A percentile compares a stretch with the other conserved stretches of the same genome.
phyloP scores from a whole-genome alignment of 92 coral and sea anemone species.

The Parazoanthus darwini region DNA sequence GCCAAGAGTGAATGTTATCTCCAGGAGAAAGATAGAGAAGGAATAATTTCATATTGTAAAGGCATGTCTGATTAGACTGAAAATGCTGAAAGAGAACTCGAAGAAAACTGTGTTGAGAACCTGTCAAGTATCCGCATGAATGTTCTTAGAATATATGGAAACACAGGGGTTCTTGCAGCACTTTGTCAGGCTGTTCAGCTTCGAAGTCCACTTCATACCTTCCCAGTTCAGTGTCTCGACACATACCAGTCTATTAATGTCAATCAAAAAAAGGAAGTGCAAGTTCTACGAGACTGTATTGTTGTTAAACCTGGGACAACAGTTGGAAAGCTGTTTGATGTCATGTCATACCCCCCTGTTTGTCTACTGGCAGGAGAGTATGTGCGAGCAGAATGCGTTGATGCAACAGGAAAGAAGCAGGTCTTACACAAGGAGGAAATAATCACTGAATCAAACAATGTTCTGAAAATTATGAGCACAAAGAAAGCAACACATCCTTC shows the following conservation, averaged over 20 bases:
- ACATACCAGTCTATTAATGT: constrained; percentile 64
- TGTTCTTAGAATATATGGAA: constrained; percentile 55
- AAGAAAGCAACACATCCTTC: constrained; percentile 57
- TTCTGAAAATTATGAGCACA: constrained; percentile 82
- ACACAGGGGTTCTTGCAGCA: constrained; percentile 75
- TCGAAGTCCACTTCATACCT: constrained; percentile 67
- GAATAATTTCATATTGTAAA: constrained; percentile 53
- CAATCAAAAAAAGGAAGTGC: constrained; percentile 40
- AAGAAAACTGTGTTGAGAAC: background rate
- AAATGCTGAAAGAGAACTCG: background rate
- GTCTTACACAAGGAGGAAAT: constrained; percentile 76
- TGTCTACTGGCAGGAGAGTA: constrained; percentile 79
- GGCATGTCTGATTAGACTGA: constrained; percentile 59
- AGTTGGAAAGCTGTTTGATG: constrained; percentile 69
- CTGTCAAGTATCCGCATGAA: constrained; percentile 35
- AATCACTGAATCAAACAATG: constrained; percentile 57
- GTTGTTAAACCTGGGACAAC: constrained; percentile 77
- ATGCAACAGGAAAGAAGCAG: constrained; percentile 57
- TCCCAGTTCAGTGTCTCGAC: constrained; percentile 76
- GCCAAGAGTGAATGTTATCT: constrained; percentile 75
- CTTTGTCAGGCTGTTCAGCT: constrained; percentile 71
- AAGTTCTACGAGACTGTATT: constrained; percentile 66
- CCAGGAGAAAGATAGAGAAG: constrained; percentile 60
- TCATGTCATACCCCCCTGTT: constrained; percentile 72
- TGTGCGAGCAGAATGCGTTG: constrained; percentile 81